These are phyloP conservation scores for Lydus trimaculatus DNA, from an alignment of 2,888 invertebrate species.

Conservation along the genomic window DNA sequence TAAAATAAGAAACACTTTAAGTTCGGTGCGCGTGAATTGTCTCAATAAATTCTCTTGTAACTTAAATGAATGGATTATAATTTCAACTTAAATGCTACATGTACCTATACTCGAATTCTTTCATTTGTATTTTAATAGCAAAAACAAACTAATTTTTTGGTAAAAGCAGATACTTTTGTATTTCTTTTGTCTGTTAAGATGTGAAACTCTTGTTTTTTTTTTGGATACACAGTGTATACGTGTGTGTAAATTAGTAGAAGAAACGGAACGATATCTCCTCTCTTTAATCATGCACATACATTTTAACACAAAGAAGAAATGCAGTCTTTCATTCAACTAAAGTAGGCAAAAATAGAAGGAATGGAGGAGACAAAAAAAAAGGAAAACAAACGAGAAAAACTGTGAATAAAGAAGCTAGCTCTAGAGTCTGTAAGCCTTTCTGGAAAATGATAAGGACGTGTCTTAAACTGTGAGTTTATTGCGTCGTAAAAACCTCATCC, in stretches of 20 bases:
- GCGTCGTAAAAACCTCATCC: constrained; percentile 31
- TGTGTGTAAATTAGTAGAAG: background rate
- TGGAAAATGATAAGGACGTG: constrained; percentile 35
- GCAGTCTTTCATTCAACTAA: constrained; percentile 25
- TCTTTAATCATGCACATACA: constrained; percentile 35
- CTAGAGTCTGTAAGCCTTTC: constrained; percentile 24
- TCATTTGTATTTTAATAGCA: background rate
- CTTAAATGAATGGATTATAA: constrained; percentile 18
- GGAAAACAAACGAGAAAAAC: constrained; percentile 20
- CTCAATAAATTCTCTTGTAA: constrained; percentile 20
- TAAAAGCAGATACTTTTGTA: constrained; percentile 18
- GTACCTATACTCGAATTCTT: constrained; percentile 9
- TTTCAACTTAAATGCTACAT: constrained; percentile 11
- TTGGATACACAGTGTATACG: background rate
- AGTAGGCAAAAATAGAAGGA: background rate
- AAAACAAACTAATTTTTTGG: background rate
- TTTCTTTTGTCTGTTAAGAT: constrained; percentile 19
- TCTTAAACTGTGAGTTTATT: constrained; percentile 36
- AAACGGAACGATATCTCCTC: constrained; percentile 19
- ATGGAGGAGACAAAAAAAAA: constrained; percentile 10
- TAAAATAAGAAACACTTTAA: constrained; percentile 4
- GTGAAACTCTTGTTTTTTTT: constrained; percentile 23
- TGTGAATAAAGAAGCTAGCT: constrained; percentile 28
- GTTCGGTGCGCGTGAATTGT: constrained; percentile 22
- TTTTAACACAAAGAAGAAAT: constrained; percentile 32